A percentile compares a stretch with the other conserved stretches of the same genome.
These are phyloP conservation scores for Agrypnus murinus DNA, from an alignment of 2,888 invertebrate species.

Conservation along the genomic window DNA sequence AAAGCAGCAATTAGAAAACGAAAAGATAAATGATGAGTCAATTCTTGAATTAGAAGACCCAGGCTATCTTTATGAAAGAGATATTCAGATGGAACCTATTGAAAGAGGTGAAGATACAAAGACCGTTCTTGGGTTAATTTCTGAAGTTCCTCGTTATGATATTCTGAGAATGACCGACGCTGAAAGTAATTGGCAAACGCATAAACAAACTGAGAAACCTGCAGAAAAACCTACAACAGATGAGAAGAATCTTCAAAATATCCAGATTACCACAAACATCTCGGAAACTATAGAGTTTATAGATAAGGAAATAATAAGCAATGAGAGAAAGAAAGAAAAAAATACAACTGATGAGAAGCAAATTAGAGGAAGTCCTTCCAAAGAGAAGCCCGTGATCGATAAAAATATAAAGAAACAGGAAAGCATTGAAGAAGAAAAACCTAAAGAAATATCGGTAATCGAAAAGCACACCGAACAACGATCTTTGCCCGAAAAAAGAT, in stretches of 20 bases:
- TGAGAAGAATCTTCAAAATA: not conserved
- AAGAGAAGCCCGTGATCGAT: not conserved
- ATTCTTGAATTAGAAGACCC: constrained; percentile 23
- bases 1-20: not conserved
- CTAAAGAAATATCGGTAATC: not conserved
- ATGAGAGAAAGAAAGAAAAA: too few relatives aligned
- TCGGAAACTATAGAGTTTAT: too few relatives aligned
- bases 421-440: not conserved
- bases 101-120: not conserved
- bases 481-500: too few relatives aligned
- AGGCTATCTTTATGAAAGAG: not conserved
- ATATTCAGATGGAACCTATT: not conserved
- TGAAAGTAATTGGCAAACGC: constrained; percentile 30
- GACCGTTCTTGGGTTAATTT: not conserved
- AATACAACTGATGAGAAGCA: too few relatives aligned
- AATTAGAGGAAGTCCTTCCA: too few relatives aligned
- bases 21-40: not conserved
- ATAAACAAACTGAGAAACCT: not conserved
- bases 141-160: constrained; percentile 40
- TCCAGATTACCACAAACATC: too few relatives aligned
- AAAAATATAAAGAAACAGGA: not conserved
- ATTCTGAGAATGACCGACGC: constrained; percentile 31
- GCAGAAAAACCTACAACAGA: not conserved
- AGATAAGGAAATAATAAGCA: too few relatives aligned
- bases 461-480: too few relatives aligned